phyloP scores from a whole-genome alignment of 2,888 invertebrate genomes.

The Folsomia manolachei region DNA sequence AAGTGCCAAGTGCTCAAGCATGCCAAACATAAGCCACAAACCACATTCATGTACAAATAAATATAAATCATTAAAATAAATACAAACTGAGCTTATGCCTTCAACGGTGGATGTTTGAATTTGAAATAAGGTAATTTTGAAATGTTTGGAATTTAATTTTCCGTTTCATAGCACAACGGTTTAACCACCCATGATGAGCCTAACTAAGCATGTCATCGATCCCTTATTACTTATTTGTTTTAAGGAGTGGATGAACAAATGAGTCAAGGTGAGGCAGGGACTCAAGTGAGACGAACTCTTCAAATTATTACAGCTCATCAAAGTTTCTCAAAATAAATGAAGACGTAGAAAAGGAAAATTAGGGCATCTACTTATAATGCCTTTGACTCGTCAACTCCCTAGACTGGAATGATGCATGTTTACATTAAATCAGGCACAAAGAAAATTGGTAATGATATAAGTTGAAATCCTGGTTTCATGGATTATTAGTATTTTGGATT shows the following conservation, averaged over 20 bases:
- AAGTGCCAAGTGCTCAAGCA: constrained; percentile 51
- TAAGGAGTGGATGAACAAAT: not conserved
- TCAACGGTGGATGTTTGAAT: not conserved
- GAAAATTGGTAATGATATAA: no score
- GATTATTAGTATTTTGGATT: no score
- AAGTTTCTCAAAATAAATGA: no score
- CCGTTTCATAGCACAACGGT: not conserved
- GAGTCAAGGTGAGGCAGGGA: not conserved
- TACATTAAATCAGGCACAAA: no score
- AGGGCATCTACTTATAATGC: no score
- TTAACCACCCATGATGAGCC: no score
- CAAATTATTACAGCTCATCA: not conserved
- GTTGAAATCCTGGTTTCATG: no score
- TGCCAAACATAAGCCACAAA: constrained; percentile 38
- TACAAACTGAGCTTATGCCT: not conserved
- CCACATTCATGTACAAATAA: not conserved
- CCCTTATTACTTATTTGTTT: no score
- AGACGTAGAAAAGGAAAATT: no score
- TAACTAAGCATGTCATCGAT: no score
- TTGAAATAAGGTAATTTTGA: not conserved
- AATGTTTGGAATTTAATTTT: not conserved
- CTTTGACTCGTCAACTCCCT: not conserved
- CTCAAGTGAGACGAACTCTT: not conserved
- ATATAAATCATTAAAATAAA: not conserved
- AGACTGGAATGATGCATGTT: no score